Evolutionary conservation across 53 echinoderm and acorn worm genomes (phyloP), one percentile per base, ranked within the genome.

Genomic region (Stichopus horrens): DNA sequence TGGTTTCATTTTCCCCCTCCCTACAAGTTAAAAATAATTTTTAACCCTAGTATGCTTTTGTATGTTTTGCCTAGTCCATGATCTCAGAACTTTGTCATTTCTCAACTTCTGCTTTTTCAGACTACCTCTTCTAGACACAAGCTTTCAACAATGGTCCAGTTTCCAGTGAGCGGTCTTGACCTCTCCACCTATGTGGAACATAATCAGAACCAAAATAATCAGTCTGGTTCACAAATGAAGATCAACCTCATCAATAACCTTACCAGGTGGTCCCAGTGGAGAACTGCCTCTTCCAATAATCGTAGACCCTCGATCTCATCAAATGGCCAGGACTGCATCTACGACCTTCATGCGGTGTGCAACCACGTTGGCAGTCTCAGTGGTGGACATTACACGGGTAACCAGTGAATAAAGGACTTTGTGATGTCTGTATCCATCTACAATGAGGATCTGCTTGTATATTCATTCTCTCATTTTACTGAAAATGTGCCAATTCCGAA

Each of bases 381-480:
- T 52, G 99, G 99, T 52, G 99, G 99, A 0, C 99, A 99, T 83
- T 99, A 99, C 77, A 99, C 99, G 58, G 96, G 99, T 98, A 22
- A 76, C 5, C 23, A 14, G 11, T 14, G 68, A 67, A 67, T 67
- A n/a, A 67, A 14, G n/a, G 68, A 67, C n/a, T 67, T 11, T 67
- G 68, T 14, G 68, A 0, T 37, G 11, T 11, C 68, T 67, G 68
- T 67, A n/a, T 67, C 68, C 68, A 67, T 67, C 13, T 11, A 67
- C 68, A 0, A 67, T 11, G 68, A 67, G 13, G 11, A 37, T 37
- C 37, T 37, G 37, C 37, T 37, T 37, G 37, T 37, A 37, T 37
- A 37, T 37, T 37, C 37, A 37, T 37, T 37, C 37, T 37, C 37
- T 37, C 37, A 37, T 37, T 37, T 37, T 37, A 37, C 37, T 37